These are phyloP conservation scores for Apteryx owenii DNA, from an alignment of 2,113 vertebrate genomes.

Conservation along the genomic window DNA sequence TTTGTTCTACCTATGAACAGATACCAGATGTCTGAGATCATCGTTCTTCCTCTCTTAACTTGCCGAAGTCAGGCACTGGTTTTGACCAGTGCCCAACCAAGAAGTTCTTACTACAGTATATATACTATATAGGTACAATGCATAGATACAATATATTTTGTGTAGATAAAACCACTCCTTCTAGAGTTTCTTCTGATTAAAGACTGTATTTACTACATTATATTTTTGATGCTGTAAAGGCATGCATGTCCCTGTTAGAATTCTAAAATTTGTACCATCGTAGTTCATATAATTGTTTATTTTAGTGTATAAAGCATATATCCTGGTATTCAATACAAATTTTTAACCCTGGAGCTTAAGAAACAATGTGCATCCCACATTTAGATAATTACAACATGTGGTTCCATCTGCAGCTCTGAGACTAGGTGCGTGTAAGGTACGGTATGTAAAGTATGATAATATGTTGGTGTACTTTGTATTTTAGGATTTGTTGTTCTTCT, in stretches of 20 bases:
- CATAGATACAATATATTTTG: background rate
- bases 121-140: background rate
- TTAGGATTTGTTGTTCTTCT: background rate
- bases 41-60: background rate
- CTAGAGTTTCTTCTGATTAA: background rate
- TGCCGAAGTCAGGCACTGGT: background rate
- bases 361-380: background rate
- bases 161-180: background rate
- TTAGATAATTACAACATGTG: background rate
- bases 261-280: background rate
- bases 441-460: background rate
- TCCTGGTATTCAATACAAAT: background rate
- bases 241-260: background rate
- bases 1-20: background rate
- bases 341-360: too few relatives aligned
- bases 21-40: accelerated
- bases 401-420: constrained; percentile 39
- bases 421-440: constrained; percentile 37
- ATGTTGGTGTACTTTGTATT: background rate
- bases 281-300: background rate
- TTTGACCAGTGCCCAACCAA: background rate
- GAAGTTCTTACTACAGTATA: background rate
- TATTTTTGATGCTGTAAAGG: background rate
- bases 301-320: background rate
- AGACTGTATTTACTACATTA: background rate